Conservation (phyloP, 2,797 vertebrate species). For the Gallinago solitaria region DNA sequence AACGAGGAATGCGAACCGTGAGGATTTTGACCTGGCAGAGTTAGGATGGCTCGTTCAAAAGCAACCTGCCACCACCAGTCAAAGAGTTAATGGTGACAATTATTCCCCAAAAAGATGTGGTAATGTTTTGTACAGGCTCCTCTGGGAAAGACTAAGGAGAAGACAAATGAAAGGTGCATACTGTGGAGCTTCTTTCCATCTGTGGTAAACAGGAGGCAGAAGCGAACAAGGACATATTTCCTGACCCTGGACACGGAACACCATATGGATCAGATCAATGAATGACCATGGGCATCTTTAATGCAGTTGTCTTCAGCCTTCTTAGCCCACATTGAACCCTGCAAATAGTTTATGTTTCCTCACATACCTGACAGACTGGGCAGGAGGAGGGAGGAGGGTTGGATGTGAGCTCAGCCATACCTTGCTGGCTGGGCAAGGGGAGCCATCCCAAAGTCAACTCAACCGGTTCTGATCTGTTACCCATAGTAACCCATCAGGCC, state of each 20-base stretch:
- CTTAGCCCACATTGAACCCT: background rate
- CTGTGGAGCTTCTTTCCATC: background rate
- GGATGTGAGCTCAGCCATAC: background rate
- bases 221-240: background rate
- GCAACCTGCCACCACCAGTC: background rate
- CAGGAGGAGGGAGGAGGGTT: background rate
- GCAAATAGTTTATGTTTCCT: background rate
- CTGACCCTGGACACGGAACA: background rate
- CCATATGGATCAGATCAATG: background rate
- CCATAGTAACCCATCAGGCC: too few species aligned
- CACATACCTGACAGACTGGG: background rate
- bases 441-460: background rate
- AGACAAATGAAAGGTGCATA: background rate
- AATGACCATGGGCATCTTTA: background rate
- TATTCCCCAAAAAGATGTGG: background rate
- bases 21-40: background rate
- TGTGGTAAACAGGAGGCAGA: background rate
- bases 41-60: background rate
- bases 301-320: background rate
- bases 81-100: background rate
- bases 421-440: background rate
- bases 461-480: fast-evolving
- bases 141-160: background rate
- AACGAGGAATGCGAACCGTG: background rate
- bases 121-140: background rate